Conservation (phyloP, 92 coral and sea anemone genomes). For the Anthopleura xanthogrammica region DNA sequence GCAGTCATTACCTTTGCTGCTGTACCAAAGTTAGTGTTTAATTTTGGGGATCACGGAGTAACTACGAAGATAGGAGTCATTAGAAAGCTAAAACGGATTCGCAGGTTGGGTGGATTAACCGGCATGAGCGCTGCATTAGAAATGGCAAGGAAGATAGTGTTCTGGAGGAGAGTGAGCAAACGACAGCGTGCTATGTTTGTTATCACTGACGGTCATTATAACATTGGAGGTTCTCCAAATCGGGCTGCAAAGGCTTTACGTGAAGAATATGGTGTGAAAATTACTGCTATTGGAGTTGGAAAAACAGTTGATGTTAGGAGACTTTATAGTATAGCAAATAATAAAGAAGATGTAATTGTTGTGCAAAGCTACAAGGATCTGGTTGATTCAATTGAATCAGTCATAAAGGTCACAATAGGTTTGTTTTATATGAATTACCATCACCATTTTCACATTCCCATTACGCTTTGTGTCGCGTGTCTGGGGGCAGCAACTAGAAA, state of each 20-base stretch:
- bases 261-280: background rate
- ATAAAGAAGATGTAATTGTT: background rate
- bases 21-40: too few species aligned
- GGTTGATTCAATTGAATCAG: background rate
- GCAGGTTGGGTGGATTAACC: too few species aligned
- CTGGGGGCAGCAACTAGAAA: too few species aligned
- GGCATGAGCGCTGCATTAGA: too few species aligned
- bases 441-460: too few species aligned
- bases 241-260: background rate
- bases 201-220: constrained; percentile 11
- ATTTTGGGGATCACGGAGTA: too few species aligned
- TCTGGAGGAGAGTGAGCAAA: background rate
- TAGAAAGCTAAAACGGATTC: too few species aligned
- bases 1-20: too few species aligned
- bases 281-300: constrained; percentile 9
- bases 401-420: too few species aligned
- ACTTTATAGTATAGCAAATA: background rate
- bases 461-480: too few species aligned
- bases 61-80: too few species aligned
- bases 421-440: too few species aligned
- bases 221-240: background rate
- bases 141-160: constrained; percentile 26
- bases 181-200: background rate
- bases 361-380: constrained; percentile 4
- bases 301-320: background rate